Evolutionary conservation across 1,140 invertebrate genomes (phyloP), one percentile per base, ranked within the genome.

Genomic region (Streblospio benedicti): DNA sequence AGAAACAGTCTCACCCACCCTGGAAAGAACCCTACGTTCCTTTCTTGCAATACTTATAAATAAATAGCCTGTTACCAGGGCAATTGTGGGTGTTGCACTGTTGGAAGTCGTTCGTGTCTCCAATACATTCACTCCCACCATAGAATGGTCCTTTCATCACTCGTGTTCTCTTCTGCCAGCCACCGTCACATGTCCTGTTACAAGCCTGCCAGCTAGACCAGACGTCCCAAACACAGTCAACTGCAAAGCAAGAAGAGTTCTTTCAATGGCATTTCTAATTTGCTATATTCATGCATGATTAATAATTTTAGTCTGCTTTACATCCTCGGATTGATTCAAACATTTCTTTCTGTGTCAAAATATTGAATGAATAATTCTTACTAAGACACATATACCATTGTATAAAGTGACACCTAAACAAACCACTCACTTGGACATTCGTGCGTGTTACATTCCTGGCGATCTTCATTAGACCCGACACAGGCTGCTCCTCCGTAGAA

Each of bases 101-200:
- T 25, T 30, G 12, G n/a, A 32, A 18, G 20, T 56, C 38, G 18
- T 14, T 55, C 33, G 9, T 27, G 6, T 54, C 25, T 12, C 67
- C 71, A 16, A 30, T 28, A 57, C 71, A 73, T 27, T 64, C 57
- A 2, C 53, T 50, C 4, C 71, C 71, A 2, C 68, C 69, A 59
- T 65, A 69, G 57, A 57, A 59, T 6, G 70, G 70, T 43, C 65
- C 65, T 14, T 57, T 69, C 60, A 71, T 73, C 9, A 60, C 64
- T 14, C 72, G 54, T 27, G 62, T 83, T 5, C 90, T 83, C 59
- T 84, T 86, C 14, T 87, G 81, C 33, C 87, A 81, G 0, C 92
- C 93, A 72, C 91, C 87, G 0, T 91, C 92, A 72, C 93, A 97
- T 0, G 86, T 86, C 0, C 88, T 87, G 65, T 86, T 91, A 78